Percentiles rank a stretch among this genome's conserved stretches.
These are phyloP conservation scores for Carlito syrichta DNA, from an alignment of 2,113 vertebrate genomes.

Conservation along the genomic window DNA sequence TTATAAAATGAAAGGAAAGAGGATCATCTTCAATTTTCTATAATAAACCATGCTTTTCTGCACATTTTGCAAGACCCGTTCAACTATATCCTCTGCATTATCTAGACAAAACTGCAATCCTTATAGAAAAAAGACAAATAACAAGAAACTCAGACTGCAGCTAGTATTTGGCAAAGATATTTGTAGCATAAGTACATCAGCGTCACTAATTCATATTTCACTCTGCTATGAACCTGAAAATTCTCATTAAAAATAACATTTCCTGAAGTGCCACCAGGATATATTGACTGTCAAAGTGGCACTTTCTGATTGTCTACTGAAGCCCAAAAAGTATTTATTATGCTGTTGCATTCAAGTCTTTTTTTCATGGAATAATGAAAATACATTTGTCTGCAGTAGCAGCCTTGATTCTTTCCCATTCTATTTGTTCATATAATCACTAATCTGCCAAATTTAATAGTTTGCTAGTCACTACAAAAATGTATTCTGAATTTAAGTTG, in stretches of 20 bases:
- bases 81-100: neutral
- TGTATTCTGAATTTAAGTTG: constrained; percentile 44
- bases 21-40: neutral
- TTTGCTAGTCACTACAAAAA: constrained; percentile 11
- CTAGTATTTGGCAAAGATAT: neutral
- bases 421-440: constrained; percentile 25
- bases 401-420: neutral
- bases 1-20: neutral
- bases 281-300: constrained; percentile 14
- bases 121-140: constrained; percentile 15
- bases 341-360: neutral
- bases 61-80: neutral
- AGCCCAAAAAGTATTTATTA: constrained; percentile 23
- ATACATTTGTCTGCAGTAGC: constrained; percentile 1
- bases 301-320: constrained; percentile 45
- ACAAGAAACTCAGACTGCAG: neutral
- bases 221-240: constrained; percentile 46
- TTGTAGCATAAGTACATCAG: neutral
- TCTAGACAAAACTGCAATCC: neutral
- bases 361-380: constrained; percentile 9
- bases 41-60: neutral
- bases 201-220: constrained; percentile 38
- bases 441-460: constrained; percentile 46
- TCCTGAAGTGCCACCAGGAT: constrained; percentile 50
- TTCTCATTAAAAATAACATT: constrained; percentile 58